Evolutionary conservation across 92 coral and sea anemone species (phyloP).

Genomic region (Parazoanthus darwini): DNA sequence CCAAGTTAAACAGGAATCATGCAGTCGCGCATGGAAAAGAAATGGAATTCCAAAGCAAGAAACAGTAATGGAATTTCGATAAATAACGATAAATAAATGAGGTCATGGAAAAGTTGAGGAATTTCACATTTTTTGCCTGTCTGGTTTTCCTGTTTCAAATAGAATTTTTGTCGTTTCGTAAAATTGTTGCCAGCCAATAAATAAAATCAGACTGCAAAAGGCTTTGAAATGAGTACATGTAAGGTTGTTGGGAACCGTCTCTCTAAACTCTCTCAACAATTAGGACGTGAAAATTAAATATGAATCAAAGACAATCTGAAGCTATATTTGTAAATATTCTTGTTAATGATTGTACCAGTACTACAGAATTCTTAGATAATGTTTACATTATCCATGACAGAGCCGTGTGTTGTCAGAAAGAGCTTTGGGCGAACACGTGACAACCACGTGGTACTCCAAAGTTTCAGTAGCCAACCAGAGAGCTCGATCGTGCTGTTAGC

Average conservation of each 20-base stretch:
- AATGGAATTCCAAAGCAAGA: not conserved
- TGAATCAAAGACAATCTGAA: too few relatives aligned
- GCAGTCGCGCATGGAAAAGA: not conserved
- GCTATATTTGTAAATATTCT: too few relatives aligned
- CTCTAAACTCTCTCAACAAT: not conserved
- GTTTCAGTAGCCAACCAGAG: too few relatives aligned
- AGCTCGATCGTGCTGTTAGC: too few relatives aligned
- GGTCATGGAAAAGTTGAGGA: not conserved
- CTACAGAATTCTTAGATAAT: too few relatives aligned
- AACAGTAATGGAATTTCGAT: not conserved
- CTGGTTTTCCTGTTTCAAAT: constrained; percentile 7
- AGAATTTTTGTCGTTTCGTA: not conserved
- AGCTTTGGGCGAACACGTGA: too few relatives aligned
- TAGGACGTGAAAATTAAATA: not conserved
- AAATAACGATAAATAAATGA: too few relatives aligned
- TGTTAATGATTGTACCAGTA: too few relatives aligned
- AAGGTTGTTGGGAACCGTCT: not conserved
- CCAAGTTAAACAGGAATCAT: not conserved
- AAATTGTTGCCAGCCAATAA: not conserved
- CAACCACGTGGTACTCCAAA: too few relatives aligned
- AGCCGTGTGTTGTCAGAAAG: too few relatives aligned
- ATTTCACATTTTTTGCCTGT: not conserved
- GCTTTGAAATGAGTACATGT: not conserved
- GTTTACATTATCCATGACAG: too few relatives aligned
- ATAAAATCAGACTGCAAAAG: not conserved